These are phyloP conservation scores for Orthosia gothica DNA, from an alignment of 2,888 invertebrate species.

Conservation along the genomic window DNA sequence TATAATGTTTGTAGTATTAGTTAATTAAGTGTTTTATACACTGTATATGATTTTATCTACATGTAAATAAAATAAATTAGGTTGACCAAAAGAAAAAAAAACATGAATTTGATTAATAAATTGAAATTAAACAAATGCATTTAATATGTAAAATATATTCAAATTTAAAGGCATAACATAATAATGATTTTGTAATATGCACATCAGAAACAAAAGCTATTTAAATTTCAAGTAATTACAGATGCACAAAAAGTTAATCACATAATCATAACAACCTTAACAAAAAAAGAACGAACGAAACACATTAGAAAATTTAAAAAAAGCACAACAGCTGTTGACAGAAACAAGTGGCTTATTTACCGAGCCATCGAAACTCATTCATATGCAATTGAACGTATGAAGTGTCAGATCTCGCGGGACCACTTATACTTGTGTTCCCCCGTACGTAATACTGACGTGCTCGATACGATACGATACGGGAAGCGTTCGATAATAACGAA, in stretches of 20 bases:
- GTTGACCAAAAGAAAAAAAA: too few species aligned
- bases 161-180: too few species aligned
- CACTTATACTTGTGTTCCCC: slow-evolving; percentile 53
- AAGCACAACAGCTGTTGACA: slow-evolving; percentile 46
- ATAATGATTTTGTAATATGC: too few species aligned
- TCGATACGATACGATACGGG: slow-evolving; percentile 24
- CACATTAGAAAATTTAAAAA: slow-evolving; percentile 28
- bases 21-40: too few species aligned
- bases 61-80: too few species aligned
- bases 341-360: slow-evolving; percentile 64
- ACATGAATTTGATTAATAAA: too few species aligned
- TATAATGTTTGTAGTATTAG: too few species aligned
- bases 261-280: not conserved
- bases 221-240: too few species aligned
- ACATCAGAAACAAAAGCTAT: too few species aligned
- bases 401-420: slow-evolving; percentile 62
- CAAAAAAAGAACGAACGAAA: not conserved
- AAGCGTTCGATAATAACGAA: slow-evolving; percentile 42
- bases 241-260: not conserved
- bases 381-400: slow-evolving; percentile 65
- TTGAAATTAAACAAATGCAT: too few species aligned
- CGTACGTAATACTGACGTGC: slow-evolving; percentile 51
- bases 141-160: too few species aligned
- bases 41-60: too few species aligned
- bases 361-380: slow-evolving; percentile 63